Base-by-base conservation (phyloP, 2,113 vertebrate genomes). In the Guaruba guarouba region DNA sequence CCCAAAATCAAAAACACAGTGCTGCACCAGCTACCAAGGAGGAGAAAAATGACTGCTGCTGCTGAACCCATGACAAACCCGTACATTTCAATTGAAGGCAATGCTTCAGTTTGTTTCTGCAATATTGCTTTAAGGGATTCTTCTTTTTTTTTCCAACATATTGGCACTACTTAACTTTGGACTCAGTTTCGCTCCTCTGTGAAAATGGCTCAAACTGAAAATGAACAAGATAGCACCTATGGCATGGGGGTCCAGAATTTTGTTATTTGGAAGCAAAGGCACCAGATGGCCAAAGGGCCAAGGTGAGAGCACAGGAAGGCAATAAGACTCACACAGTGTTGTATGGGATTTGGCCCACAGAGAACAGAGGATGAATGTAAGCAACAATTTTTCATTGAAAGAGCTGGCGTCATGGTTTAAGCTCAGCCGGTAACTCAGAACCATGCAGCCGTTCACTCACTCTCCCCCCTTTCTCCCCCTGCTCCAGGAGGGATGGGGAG, bases 201-300 rank as follows among this genome's bases (percentile, higher is more conserved):
- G 62, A 79, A 87, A 27, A 76, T 0, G 0, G n/a, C 41, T 93
- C 49, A 85, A 67, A 82, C 20, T 52, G 29, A 73, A 69, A 57
- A 31, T 66, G 52, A 49, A 25, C 14, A 31, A 71, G 55, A 49
- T 17, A 48, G 20, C 70, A 54, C 52, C 52, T 11, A 1, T 2
- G 1, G 57, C 33, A 59, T 35, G 22, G 12, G 24, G 7, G 49
- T 13, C 7, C 4, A 18, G 3, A 87, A 54, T 52, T 55, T 43
- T 77, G 44, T 51, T 10, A 0, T 55, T 73, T 71, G 57, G 88
- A 73, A 91, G 25, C 44, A 64, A 61, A 57, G n/a, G 22, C 27
- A 71, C 46, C 2, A 0, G 6, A 27, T 10, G 29, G 39, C 10
- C 3, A 0, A 77, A 67, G 31, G 86, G 11, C 3, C 2, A 70